Percentiles rank a stretch among this genome's conserved stretches.
Evolutionary conservation across 2,888 invertebrate genomes (phyloP).

Genomic region (Parochlus steinenii): DNA sequence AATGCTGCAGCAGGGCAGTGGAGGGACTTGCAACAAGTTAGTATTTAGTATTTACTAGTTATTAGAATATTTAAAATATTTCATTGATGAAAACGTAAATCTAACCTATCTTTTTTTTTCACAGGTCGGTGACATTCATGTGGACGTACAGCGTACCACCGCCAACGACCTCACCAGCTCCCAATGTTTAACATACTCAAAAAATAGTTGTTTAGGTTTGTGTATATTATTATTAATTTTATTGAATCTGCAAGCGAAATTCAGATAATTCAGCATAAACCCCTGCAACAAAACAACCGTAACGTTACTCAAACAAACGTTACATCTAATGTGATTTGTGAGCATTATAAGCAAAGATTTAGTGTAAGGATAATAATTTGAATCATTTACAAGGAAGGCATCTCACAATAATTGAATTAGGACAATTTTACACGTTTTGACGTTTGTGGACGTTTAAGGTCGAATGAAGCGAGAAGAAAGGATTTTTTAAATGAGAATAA

Average conservation of each 20-base stretch:
- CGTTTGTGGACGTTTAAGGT: no score
- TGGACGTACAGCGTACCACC: constrained; percentile 21
- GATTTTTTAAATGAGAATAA: no score
- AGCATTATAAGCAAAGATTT: neutral
- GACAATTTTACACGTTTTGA: no score
- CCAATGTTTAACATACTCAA: constrained; percentile 25
- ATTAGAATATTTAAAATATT: neutral
- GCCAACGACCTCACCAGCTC: constrained; percentile 25
- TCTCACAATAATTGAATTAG: neutral
- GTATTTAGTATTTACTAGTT: constrained; percentile 14
- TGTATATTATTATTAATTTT: constrained; percentile 19
- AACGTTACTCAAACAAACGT: neutral
- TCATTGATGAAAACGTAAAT: neutral
- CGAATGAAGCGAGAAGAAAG: no score
- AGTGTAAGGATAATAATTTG: neutral
- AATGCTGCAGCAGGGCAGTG: constrained; percentile 38
- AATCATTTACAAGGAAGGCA: neutral
- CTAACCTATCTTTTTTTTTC: constrained; percentile 13
- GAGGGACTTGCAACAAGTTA: constrained; percentile 47
- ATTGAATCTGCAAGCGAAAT: constrained; percentile 7
- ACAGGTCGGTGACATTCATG: constrained; percentile 28
- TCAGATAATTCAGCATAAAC: constrained; percentile 7
- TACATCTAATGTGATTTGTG: no score
- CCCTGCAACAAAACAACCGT: neutral
- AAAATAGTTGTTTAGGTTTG: constrained; percentile 32